Percentiles rank a stretch among this genome's conserved stretches.
Conservation (phyloP, 1,140 invertebrate genomes). For the Euglossa dilemma region DNA sequence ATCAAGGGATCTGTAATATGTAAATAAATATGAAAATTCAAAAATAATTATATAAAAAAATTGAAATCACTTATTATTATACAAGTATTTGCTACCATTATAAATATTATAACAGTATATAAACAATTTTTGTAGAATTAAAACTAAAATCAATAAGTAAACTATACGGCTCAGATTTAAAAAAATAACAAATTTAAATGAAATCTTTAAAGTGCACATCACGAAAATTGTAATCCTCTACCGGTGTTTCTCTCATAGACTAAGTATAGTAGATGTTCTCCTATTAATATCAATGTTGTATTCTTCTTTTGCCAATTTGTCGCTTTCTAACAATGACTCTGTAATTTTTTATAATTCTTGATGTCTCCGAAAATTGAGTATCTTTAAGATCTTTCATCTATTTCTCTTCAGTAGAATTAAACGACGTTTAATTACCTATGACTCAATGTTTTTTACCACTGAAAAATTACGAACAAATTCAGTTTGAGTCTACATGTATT, state of each 20-base stretch:
- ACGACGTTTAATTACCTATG: conserved; percentile 15
- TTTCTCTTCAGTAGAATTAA: conserved; percentile 14
- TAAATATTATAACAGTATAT: not conserved
- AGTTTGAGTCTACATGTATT: conserved; percentile 42
- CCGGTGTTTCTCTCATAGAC: conserved; percentile 57
- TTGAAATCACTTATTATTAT: not conserved
- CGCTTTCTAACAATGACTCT: not conserved
- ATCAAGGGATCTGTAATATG: not conserved
- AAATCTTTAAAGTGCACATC: conserved; percentile 34
- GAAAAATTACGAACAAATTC: conserved; percentile 16
- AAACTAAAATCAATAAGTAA: not conserved
- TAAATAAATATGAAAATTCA: conserved; percentile 5
- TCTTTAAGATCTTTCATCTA: not conserved
- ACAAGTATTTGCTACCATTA: conserved; percentile 7
- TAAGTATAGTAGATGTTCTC: conserved; percentile 33
- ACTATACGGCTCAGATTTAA: conserved; percentile 49
- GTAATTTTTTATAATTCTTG: not conserved
- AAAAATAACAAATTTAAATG: conserved; percentile 38
- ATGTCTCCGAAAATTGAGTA: not conserved
- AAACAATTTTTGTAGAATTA: conserved; percentile 11
- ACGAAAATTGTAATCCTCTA: conserved; percentile 43
- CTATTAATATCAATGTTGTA: conserved; percentile 25
- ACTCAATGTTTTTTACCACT: conserved; percentile 22
- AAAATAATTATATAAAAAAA: conserved; percentile 4
- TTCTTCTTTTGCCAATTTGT: conserved; percentile 30